Evolutionary conservation across 1,140 invertebrate genomes (phyloP), one percentile per base, ranked within the genome.

Genomic region (Orius insidiosus): DNA sequence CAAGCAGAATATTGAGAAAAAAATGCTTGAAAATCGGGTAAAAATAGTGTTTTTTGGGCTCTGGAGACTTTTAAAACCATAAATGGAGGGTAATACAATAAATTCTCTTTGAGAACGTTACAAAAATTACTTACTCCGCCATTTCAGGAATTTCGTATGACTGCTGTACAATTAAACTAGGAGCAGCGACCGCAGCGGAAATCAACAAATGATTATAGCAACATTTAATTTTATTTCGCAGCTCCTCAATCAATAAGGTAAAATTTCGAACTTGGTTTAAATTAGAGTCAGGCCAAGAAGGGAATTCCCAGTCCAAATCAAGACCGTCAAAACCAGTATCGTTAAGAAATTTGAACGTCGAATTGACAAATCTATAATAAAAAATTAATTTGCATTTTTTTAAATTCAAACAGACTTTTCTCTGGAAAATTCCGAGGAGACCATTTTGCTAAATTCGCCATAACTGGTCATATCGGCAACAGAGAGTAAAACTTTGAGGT

Each of bases 281-380:
- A 54, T 59, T 57, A 31, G 42, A 49, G 46, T 55, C 59, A 16
- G 71, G 62, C 41, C 73, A 64, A 2, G 67, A 70, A 7, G 87
- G 86, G 60, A 87, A 90, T 60, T 92, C 85, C 84, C 84, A 89
- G 56, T 90, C 85, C 35, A 88, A 58, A 60, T 90, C 85, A 5
- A 88, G 63, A 15, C 85, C 85, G 65, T 88, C 82, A 11, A 88
- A 63, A 45, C 65, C 63, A 54, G 74, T 75, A n/a, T 62, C 61
- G 48, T 67, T 66, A n/a, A 81, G 59, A 8, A 74, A 60, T 39
- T 68, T 58, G 49, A 77, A 67, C 2, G 80, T 63, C 2, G 78
- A 77, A 49, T 63, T 63, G 36, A 85, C 76, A 58, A 88, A 86
- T 46, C 69, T 75, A 15, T 58, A 57, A 40, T 24, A 4, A 52